A percentile compares a stretch with the other conserved stretches of the same genome.
phyloP scores from a whole-genome alignment of 2,888 invertebrate genomes.

The Napeogenes inachia region DNA sequence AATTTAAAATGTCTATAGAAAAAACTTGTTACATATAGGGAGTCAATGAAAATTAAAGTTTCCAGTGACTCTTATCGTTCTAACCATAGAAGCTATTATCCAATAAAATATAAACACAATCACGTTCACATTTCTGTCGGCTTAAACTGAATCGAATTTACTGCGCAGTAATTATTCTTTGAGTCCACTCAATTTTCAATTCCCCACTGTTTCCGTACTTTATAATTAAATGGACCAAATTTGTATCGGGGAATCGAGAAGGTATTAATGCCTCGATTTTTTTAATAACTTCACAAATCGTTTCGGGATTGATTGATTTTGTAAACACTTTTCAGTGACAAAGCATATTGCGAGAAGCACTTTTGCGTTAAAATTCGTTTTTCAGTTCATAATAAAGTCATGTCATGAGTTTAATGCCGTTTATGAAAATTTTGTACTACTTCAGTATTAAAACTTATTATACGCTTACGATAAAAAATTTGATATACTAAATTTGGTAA shows the following conservation, averaged over 20 bases:
- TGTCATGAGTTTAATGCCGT: not conserved
- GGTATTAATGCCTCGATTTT: conserved; percentile 30
- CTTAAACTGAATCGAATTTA: conserved; percentile 29
- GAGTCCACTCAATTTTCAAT: conserved; percentile 31
- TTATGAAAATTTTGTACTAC: not conserved
- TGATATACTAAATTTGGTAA: no score
- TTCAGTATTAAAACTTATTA: not conserved
- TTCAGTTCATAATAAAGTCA: conserved; percentile 16
- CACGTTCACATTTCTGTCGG: conserved; percentile 14
- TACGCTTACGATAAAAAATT: not conserved
- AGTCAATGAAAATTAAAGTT: not conserved
- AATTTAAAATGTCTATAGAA: not conserved
- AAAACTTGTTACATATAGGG: not conserved
- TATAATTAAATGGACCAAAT: conserved; percentile 33
- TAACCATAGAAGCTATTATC: conserved; percentile 12
- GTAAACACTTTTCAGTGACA: conserved; percentile 12
- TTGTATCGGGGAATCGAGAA: conserved; percentile 24
- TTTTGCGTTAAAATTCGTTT: conserved; percentile 16
- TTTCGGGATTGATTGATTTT: conserved; percentile 27
- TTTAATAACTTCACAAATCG: conserved; percentile 29
- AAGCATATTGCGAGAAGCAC: conserved; percentile 13
- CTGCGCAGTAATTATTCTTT: conserved; percentile 31
- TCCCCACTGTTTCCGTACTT: conserved; percentile 22
- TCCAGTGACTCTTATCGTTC: conserved; percentile 5
- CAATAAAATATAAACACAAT: conserved; percentile 14